Evolutionary conservation across 2,888 invertebrate genomes (phyloP), one percentile per base, ranked within the genome.

Genomic region (Anoplius nigerrimus): DNA sequence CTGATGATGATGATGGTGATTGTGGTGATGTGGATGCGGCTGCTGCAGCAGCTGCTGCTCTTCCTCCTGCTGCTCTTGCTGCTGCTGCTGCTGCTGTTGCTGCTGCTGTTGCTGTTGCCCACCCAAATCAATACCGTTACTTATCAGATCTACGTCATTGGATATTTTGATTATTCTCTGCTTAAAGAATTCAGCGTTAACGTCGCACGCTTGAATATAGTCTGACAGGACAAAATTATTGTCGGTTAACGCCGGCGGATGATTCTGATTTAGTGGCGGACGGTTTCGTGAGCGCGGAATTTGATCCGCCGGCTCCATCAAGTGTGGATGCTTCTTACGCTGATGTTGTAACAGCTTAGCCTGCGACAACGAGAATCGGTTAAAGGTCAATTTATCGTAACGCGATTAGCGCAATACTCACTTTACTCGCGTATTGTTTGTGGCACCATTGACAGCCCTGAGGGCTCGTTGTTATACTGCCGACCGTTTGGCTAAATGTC

Each of bases 401-500:
- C 34, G 11, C 34, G 11, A 18, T 5, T 16, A 16, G 0, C 8
- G 2, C 1, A 55, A 55, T 8, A 67, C 57, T 91, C 22, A 92
- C 92, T 79, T 94, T 93, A 80, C 95, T 94, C 22, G 94, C 95
- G 88, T 97, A 97, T 89, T 97, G 96, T 76, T 95, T 95, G 86
- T 95, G 95, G 86, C 97, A 97, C 91, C 93, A 94, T 65, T 91
- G 91, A 85, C 95, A 95, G 53, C 92, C 90, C 81, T 94, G 94
- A 0, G 94, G 94, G 76, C 91, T 91, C 0, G 93, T 93, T 4
- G 93, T 93, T 15, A 94, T 91, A 80, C 93, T 93, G 16, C 94
- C 94, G n/a, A 94, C 93, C 0, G 93, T 92, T 83, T 93, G 92
- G 16, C 93, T 92, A 82, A 91, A 94, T 0, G 93, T 92, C 16